These are phyloP conservation scores for Siderastrea siderea DNA, from an alignment of 92 coral and sea anemone genomes.

Conservation along the genomic window DNA sequence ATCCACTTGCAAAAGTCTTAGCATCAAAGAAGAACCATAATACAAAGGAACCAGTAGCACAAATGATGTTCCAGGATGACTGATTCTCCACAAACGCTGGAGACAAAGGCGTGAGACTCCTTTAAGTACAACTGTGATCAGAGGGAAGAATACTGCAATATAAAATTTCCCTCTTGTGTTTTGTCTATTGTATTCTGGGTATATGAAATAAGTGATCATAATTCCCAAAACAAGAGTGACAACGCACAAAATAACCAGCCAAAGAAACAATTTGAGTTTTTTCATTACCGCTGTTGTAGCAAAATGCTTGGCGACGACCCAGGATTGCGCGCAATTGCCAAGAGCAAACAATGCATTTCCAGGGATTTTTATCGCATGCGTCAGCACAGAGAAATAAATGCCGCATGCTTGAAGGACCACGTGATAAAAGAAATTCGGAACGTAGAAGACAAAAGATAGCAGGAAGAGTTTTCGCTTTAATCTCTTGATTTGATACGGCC, in stretches of 20 bases:
- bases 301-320: background rate
- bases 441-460: background rate
- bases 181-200: background rate
- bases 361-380: background rate
- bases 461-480: background rate
- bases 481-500: constrained; percentile 2
- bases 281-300: background rate
- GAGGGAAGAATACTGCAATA: background rate
- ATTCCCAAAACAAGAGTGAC: background rate
- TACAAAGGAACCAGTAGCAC: constrained; percentile 6
- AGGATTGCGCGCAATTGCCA: background rate
- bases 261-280: background rate
- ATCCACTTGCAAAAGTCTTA: constrained; percentile 7
- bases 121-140: background rate
- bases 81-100: background rate
- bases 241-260: background rate
- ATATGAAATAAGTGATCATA: background rate
- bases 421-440: background rate
- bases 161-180: background rate
- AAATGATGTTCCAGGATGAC: constrained; percentile 22
- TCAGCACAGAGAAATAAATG: background rate
- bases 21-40: constrained; percentile 3
- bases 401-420: background rate
- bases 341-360: background rate
- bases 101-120: background rate